Base-by-base conservation (phyloP, 1,140 invertebrate genomes). In the Melipona quadrifasciata region DNA sequence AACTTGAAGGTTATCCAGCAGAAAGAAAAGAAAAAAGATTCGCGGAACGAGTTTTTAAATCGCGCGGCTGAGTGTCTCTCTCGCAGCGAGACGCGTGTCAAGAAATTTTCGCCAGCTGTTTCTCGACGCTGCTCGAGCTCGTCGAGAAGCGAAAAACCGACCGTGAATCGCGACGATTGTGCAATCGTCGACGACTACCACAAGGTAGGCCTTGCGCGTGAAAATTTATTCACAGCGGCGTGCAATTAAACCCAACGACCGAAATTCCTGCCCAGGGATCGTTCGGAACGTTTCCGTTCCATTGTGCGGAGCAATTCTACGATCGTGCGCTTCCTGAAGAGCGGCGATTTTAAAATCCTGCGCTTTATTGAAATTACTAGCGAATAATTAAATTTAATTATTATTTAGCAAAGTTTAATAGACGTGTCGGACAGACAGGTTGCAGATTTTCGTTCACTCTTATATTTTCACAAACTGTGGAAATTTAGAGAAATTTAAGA, bases 161-260 rank as follows among this genome's bases (percentile, higher is more conserved):
- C 53, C 21, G 19, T 47, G 70, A 65, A 81, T 74, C 24, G 3
- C 70, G 58, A n/a, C 34, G 47, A 74, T 81, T 74, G 80, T 39
- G 57, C 39, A 74, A 81, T 53, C 51, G 21, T 27, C 27, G n/a
- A 27, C 64, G 51, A 47, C 21, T 79, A 79, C 68, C 77, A 47
- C 8, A 47, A 47, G 27, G 16, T 4, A 12, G 6, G n/a, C 19
- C 67, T 76, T 67, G 17, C 47, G 72, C 80, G 80, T 19, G 80
- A 81, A 82, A 73, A 80, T 80, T 80, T 72, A 80, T 80, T 80
- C 55, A 34, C 27, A 1, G n/a, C 27, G 8, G 17, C 21, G 17
- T 12, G 34, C 53, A 68, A 75, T 82, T 77, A 77, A 77, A 82
- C 64, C 58, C 76, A 82, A 82, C 72, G 80, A 82, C 73, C 80